Evolutionary conservation across 2,113 vertebrate genomes (phyloP).

Genomic region (Anolis carolinensis): DNA sequence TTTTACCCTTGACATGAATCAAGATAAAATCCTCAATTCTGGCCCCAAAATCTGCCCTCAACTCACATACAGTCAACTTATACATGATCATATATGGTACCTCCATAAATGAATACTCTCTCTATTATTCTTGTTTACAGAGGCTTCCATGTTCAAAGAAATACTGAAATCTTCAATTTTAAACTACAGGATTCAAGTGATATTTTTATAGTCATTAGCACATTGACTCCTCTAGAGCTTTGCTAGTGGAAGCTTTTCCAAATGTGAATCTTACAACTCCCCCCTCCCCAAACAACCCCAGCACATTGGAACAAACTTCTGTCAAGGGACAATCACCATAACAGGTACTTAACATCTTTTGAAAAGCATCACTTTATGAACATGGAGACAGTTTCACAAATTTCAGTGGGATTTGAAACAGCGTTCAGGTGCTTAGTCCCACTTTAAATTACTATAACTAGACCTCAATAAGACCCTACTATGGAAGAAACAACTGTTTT

Average conservation of each 20-base stretch:
- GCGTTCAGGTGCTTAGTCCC: not conserved
- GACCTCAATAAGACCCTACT: not conserved
- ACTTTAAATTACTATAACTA: not conserved
- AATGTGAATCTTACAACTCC: not conserved
- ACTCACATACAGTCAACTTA: too few species aligned
- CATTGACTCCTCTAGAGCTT: not conserved
- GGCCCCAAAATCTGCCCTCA: too few species aligned
- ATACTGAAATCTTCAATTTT: not conserved
- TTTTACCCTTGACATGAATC: too few species aligned
- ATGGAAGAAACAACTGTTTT: not conserved
- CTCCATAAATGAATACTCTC: not conserved
- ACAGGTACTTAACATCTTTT: slow-evolving; percentile 1
- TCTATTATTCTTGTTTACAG: not conserved
- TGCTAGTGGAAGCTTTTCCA: not conserved
- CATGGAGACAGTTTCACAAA: not conserved
- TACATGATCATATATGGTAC: too few species aligned
- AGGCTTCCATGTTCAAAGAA: not conserved
- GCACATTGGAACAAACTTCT: slow-evolving; percentile 4
- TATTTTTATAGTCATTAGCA: not conserved
- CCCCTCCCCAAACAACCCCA: not conserved
- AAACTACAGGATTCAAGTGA: not conserved
- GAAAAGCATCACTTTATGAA: not conserved
- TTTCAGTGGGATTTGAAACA: not conserved
- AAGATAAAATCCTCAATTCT: too few species aligned
- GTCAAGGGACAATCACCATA: not conserved